Percentiles rank a stretch among this genome's conserved stretches.
These are phyloP conservation scores for Salpingus planirostris DNA, from an alignment of 2,888 invertebrate species.

Conservation along the genomic window DNA sequence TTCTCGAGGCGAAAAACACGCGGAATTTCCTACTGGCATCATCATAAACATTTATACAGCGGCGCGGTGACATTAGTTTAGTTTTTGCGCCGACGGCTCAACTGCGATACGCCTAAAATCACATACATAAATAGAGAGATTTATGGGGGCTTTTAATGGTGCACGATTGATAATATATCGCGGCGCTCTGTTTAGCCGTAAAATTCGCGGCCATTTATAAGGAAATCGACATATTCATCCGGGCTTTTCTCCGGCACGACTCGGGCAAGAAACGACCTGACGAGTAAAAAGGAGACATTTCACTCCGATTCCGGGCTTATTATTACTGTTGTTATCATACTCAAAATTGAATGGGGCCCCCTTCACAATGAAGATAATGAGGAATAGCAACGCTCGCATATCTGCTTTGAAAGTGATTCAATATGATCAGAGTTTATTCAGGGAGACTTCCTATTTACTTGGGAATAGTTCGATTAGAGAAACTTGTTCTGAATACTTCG, in stretches of 20 bases:
- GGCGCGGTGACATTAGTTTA: too few relatives aligned
- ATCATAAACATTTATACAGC: too few relatives aligned
- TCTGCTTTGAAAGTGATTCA: conserved; percentile 2
- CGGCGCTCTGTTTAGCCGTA: conserved; percentile 5
- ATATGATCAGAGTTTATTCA: conserved; percentile 12
- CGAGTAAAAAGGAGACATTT: too few relatives aligned
- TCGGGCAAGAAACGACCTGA: too few relatives aligned
- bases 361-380: too few relatives aligned
- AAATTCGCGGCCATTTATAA: conserved; percentile 9
- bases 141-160: conserved; percentile 8
- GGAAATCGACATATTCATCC: conserved; percentile 8
- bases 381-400: too few relatives aligned
- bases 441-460: conserved; percentile 11
- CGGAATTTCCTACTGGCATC: too few relatives aligned
- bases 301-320: too few relatives aligned
- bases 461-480: conserved; percentile 10
- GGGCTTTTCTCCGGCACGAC: too few relatives aligned
- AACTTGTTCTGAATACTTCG: conserved; percentile 7
- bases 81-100: conserved; percentile 8
- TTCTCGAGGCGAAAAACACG: too few relatives aligned
- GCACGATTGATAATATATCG: conserved; percentile 7
- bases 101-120: conserved; percentile 8
- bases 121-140: conserved; percentile 11
- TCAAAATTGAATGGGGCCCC: not conserved
- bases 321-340: not conserved